Conservation (phyloP, 2,797 vertebrate species). For the Rhabdomys pumilio region DNA sequence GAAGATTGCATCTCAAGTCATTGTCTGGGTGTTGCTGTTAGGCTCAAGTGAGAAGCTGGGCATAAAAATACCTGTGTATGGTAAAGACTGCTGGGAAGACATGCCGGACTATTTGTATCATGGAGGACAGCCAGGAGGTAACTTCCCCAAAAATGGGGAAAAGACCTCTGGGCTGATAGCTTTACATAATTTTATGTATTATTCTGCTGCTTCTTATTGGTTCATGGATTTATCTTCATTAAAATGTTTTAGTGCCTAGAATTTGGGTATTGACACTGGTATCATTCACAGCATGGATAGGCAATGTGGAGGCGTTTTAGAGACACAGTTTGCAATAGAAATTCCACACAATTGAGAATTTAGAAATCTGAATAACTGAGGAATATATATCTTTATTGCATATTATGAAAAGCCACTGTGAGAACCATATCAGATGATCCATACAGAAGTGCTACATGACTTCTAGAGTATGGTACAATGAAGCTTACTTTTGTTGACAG, state of each 20-base stretch:
- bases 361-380: background rate
- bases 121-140: constrained; percentile 38
- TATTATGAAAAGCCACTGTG: background rate
- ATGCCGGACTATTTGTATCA: background rate
- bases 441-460: background rate
- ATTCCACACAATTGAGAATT: background rate
- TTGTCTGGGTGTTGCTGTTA: constrained; percentile 44
- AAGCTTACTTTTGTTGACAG: background rate
- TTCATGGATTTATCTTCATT: constrained; percentile 27
- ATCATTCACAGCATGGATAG: background rate
- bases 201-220: constrained; percentile 19
- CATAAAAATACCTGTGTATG: background rate
- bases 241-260: background rate
- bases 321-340: background rate
- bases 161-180: background rate
- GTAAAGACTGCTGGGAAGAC: background rate
- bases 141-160: constrained; percentile 31
- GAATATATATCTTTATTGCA: background rate
- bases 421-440: background rate
- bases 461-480: background rate
- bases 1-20: background rate
- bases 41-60: constrained; percentile 13
- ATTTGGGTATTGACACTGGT: background rate
- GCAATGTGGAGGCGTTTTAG: background rate
- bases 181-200: constrained; percentile 40